Base-by-base conservation (phyloP, 2,888 invertebrate genomes). In the Leptura quadrifasciata region DNA sequence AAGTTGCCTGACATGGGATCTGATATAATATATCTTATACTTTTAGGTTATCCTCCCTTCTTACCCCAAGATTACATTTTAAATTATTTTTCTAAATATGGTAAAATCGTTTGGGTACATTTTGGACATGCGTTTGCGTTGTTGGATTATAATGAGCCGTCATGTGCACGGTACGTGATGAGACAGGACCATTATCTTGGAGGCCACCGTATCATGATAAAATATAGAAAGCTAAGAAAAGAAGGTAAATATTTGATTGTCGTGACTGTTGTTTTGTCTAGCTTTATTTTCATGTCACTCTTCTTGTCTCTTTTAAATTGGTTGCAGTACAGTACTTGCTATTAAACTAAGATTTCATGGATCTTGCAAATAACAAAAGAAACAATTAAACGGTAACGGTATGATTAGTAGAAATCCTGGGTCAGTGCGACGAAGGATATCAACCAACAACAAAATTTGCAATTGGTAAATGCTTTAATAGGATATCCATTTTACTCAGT, bases 61-160 rank as follows among this genome's bases (percentile, higher is more conserved):
- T 73, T 81, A 17, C 76, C 76, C 47, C 81, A 85, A 69, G 82
- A 84, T n/a, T 82, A 83, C 52, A 75, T 88, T 54, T 65, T 84
- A 21, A 78, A 82, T 17, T 87, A 86, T 77, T 87, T 89, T 75
- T 79, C 80, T 10, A 78, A 78, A 64, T 88, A 83, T 82, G 89
- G 88, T 20, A 80, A 79, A 72, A 76, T 83, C 24, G 75, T 80
- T 24, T 81, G 78, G 80, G 74, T 76, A 17, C 77, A 80, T 74
- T 80, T 82, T 75, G 80, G 84, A 15, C 80, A 84, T 76, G 77
- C 75, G 12, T 86, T 83, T 81, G 78, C 83, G n/a, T 81, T 87
- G 54, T 67, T 87, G 10, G 86, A 87, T 71, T 88, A 84, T 78
- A 79, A 81, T 5, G 81, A 83, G 52, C 78, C 81, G 39, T 65